A percentile compares a stretch with the other conserved stretches of the same genome.
Evolutionary conservation across 2,797 vertebrate species (phyloP).

Genomic region (Megalops cyprinoides): DNA sequence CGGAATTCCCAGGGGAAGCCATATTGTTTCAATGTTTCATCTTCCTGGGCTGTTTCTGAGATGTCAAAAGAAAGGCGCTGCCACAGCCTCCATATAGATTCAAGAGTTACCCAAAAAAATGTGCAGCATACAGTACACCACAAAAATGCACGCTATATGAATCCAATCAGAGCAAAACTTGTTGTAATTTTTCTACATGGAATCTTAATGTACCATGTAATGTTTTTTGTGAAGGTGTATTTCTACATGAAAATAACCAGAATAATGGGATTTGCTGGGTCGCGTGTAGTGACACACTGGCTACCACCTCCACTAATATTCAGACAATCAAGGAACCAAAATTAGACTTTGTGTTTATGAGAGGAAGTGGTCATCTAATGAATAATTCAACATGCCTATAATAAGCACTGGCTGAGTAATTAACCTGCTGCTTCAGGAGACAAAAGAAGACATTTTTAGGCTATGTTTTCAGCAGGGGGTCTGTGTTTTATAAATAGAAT

Average conservation of each 20-base stretch:
- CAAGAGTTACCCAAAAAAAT: background rate
- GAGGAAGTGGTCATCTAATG: slow-evolving; percentile 49
- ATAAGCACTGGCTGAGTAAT: slow-evolving; percentile 56
- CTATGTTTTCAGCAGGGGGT: slow-evolving; percentile 46
- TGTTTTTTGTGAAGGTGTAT: background rate
- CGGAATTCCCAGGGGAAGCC: slow-evolving; percentile 1
- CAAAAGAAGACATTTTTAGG: slow-evolving; percentile 55
- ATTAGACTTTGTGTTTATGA: slow-evolving; percentile 20
- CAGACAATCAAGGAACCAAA: background rate
- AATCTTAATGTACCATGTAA: background rate
- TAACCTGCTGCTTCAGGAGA: slow-evolving; percentile 64
- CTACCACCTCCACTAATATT: background rate
- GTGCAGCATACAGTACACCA: background rate
- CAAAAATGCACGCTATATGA: background rate
- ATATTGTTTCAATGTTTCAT: slow-evolving; percentile 29
- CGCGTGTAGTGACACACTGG: background rate
- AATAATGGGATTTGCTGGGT: background rate
- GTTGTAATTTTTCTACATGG: too few relatives aligned
- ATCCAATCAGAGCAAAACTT: background rate
- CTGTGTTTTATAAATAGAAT: slow-evolving; percentile 59
- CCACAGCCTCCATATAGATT: background rate
- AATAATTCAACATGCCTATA: slow-evolving; percentile 63
- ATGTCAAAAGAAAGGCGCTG: slow-evolving; percentile 32
- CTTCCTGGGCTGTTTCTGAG: slow-evolving; percentile 27
- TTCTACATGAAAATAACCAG: background rate